Base-by-base conservation (phyloP, 2,797 vertebrate species). In the Dallia pectoralis region DNA sequence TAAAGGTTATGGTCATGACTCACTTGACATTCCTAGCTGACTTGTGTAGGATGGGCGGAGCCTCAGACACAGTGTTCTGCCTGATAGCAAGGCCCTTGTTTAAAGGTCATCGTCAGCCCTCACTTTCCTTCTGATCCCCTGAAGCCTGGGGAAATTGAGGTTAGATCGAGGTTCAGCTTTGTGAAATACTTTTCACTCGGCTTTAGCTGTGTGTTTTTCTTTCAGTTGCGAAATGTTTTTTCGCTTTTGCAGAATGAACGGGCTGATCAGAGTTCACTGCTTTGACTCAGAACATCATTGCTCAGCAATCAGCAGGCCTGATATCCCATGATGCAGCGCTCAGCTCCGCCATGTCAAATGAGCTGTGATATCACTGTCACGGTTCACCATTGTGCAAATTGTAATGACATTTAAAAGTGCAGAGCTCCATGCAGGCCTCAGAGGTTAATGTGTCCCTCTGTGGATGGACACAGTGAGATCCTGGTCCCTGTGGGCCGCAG, bases 361-460 rank as follows among this genome's bases (percentile, higher is more conserved):
- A 75, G 75, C 79, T 70, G 68, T 81, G 86, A 87, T 89, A 77
- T 81, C 81, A 85, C 76, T 64, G 56, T 51, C 44, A 76, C 67
- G 71, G 64, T 75, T 74, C 79, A 85, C 82, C 77, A 70, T 72
- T 77, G 63, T 83, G 79, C 85, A 84, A 86, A 88, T 84, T 79
- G 76, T 86, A 72, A 77, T 87, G 80, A 78, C 82, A 84, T 89
- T 84, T 87, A 78, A 81, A 87, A 86, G 77, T 77, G 78, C 81
- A 80, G 27, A 61, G 74, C 74, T 83, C 74, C 75, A 65, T 70
- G 74, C 72, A 67, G 79, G 74, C 22, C 82, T 78, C 36, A 73
- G 72, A 79, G 79, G 81, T 77, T 47, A 77, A 85, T 82, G 79
- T 69, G 40, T 62, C 59, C 74, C 70, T 70, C 56, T 22, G 65